Conservation (phyloP, 2,113 vertebrate genomes). For the Tichodroma muraria region DNA sequence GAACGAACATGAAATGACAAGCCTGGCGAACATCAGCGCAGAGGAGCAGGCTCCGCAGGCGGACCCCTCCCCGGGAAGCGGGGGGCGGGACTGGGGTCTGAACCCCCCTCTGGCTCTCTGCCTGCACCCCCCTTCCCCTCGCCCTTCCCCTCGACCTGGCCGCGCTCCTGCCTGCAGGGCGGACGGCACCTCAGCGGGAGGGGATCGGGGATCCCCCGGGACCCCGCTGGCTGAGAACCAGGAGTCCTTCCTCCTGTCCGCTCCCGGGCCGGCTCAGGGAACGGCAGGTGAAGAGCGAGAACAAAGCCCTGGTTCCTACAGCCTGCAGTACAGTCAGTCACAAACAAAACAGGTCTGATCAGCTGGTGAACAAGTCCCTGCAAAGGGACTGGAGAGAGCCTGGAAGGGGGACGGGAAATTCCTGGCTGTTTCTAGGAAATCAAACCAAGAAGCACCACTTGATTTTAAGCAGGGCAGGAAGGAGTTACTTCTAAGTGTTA, state of each 20-base stretch:
- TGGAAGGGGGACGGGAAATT: not conserved
- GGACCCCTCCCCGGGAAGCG: not conserved
- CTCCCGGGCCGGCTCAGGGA: not conserved
- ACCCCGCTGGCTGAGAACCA: not conserved
- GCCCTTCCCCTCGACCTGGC: not conserved
- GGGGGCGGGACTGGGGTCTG: not conserved
- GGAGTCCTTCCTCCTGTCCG: not conserved
- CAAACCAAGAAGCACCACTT: not conserved
- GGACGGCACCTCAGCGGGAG: not conserved
- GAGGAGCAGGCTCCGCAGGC: not conserved
- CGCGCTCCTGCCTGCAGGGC: not conserved
- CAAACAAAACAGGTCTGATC: not conserved
- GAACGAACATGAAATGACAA: conserved; percentile 17
- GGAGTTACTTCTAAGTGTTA: not conserved
- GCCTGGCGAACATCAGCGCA: not conserved
- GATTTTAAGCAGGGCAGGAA: not conserved
- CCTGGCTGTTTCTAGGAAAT: not conserved
- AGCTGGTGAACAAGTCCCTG: not conserved
- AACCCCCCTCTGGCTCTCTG: not conserved
- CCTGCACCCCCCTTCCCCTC: not conserved
- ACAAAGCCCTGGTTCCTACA: not conserved
- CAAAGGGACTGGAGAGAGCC: not conserved
- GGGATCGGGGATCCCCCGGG: fast-evolving
- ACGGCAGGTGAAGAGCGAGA: not conserved
- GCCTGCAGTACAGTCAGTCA: not conserved